Evolutionary conservation across 1,140 invertebrate species (phyloP), one percentile per base, ranked within the genome.

Genomic region (Armadillidium nasatum): DNA sequence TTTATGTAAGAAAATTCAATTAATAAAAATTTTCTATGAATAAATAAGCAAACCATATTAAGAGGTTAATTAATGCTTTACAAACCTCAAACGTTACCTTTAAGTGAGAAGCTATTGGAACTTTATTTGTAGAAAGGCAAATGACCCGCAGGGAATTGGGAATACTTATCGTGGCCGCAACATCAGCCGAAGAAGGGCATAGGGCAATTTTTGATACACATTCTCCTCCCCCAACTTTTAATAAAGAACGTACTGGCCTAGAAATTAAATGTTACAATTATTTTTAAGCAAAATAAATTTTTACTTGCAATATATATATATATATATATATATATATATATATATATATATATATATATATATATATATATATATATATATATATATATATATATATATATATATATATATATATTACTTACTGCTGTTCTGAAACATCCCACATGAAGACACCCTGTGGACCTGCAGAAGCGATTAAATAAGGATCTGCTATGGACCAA

Each of bases 401-500:
- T 33, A 33, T 33, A 33, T 33, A 33, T 33, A 33, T 33, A 33
- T 33, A 33, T 33, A 33, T 33, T 60, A 13, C 50, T 60, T 60
- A 60, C 50, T 60, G 50, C 19, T 60, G 50, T 15, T 60, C 50
- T 19, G 11, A 1, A 60, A 60, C 11, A 7, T 60, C 19, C 50
- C 50, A 60, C 50, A 60, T 19, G 19, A 60, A 60, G 50, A 60
- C 50, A 15, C 50, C 50, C 19, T 60, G 50, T 15, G 50, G 50
- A 7, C 50, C 50, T 15, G 50, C 11, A 2, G 50, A 13, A 4
- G 19, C 50, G 3, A 60, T 15, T 19, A 60, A 60, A 60, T 15
- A 60, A 19, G 50, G 50, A 60, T 60, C 50, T 60, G 50, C 50
- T 60, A 60, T 60, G 50, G 50, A 60, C 50, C 46, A 60, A 60